These are phyloP conservation scores for Xiphophorus birchmanni DNA, from an alignment of 2,797 vertebrate genomes.

Conservation along the genomic window DNA sequence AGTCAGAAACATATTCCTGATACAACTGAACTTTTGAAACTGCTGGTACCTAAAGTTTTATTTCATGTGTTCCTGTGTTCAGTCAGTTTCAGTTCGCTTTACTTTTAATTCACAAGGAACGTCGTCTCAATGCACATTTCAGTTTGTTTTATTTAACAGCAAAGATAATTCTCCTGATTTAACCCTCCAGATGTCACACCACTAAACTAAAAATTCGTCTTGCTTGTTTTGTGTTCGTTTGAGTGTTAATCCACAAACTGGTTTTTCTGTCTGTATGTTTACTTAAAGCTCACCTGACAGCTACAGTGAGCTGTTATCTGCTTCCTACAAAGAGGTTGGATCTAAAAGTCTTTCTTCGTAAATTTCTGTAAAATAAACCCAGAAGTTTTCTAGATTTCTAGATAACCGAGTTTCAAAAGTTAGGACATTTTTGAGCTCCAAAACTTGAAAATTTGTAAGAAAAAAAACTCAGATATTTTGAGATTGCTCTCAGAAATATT, in stretches of 20 bases:
- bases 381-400: too few species aligned
- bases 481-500: too few species aligned
- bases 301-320: slow-evolving; percentile 8
- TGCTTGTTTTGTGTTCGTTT: slow-evolving; percentile 1
- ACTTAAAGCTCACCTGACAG: slow-evolving; percentile 19
- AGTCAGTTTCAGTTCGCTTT: too few species aligned
- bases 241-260: neutral
- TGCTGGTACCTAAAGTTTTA: neutral
- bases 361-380: too few species aligned
- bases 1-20: neutral
- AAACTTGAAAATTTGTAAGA: too few species aligned
- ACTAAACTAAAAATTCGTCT: neutral
- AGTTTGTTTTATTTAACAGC: neutral
- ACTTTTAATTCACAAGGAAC: neutral
- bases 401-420: too few species aligned
- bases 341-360: neutral
- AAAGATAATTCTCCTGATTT: neutral
- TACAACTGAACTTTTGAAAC: neutral
- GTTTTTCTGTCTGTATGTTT: slow-evolving; percentile 4
- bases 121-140: neutral
- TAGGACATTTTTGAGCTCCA: too few species aligned
- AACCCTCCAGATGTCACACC: neutral
- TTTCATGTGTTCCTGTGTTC: too few species aligned
- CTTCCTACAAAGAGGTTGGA: slow-evolving; percentile 2
- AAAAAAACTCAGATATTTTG: too few species aligned